Evolutionary conservation across 2,113 vertebrate genomes (phyloP).

Genomic region (Apaloderma vittatum): DNA sequence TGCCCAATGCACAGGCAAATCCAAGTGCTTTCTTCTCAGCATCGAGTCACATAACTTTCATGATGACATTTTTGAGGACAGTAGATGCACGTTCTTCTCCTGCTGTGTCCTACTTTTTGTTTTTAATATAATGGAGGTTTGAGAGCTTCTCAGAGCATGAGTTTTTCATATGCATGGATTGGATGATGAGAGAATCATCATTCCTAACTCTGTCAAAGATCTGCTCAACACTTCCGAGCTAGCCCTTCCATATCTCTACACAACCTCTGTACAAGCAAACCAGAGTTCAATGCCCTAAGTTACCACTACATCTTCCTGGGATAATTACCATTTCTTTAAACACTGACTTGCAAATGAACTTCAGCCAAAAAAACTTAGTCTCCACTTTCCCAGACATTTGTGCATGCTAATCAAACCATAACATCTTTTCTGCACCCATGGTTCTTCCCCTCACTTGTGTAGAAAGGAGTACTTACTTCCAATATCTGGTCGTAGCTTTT

Average conservation of each 20-base stretch:
- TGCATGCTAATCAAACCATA: neutral
- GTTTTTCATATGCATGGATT: neutral
- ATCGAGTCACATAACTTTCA: neutral
- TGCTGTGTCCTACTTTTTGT: neutral
- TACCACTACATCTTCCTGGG: neutral
- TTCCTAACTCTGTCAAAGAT: neutral
- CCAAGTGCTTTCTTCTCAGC: neutral
- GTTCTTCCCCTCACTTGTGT: neutral
- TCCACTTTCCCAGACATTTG: neutral
- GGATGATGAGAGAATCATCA: neutral
- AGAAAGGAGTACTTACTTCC: conserved; percentile 85
- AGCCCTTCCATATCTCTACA: neutral
- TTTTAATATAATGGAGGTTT: neutral
- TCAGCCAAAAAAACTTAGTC: neutral
- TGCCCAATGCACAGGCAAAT: neutral
- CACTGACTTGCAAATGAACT: neutral
- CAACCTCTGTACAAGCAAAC: neutral
- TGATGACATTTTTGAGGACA: neutral
- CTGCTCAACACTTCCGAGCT: neutral
- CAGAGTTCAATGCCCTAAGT: neutral
- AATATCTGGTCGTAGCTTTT: conserved; percentile 94
- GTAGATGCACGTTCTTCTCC: neutral
- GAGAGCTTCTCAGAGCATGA: neutral
- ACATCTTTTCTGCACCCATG: neutral
- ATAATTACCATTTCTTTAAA: neutral